phyloP scores from a whole-genome alignment of 2,888 invertebrate species.

The Zelleria hepariella region DNA sequence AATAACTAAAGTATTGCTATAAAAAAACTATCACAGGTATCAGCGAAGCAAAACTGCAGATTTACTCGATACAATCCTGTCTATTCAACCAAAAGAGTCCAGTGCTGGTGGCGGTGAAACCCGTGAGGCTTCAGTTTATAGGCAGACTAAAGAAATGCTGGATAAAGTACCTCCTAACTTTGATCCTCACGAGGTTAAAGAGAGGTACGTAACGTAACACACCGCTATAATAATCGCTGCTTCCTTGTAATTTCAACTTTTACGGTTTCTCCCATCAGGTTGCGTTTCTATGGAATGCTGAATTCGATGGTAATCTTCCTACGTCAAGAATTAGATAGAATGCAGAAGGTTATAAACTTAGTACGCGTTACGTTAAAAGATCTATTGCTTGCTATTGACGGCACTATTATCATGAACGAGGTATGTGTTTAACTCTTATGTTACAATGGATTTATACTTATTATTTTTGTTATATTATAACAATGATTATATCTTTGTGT shows the following conservation, averaged over 20 bases:
- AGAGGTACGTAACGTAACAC: conserved; percentile 72
- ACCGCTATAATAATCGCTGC: no score
- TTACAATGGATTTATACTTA: no score
- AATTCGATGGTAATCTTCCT: conserved; percentile 90
- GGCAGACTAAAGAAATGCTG: conserved; percentile 82
- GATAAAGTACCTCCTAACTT: conserved; percentile 83
- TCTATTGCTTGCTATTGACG: conserved; percentile 87
- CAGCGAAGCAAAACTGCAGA: conserved; percentile 82
- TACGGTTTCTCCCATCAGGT: conserved; percentile 47
- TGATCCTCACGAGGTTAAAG: conserved; percentile 83
- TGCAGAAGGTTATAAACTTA: conserved; percentile 80
- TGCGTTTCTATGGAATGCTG: conserved; percentile 76
- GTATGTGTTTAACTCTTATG: no score
- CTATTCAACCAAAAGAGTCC: conserved; percentile 90
- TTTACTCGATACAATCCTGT: conserved; percentile 84
- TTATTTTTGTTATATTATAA: no score
- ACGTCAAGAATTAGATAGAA: conserved; percentile 90
- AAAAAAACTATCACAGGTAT: conserved; percentile 73
- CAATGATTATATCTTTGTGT: background rate
- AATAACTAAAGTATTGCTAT: no score
- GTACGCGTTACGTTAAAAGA: conserved; percentile 82
- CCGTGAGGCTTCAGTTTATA: conserved; percentile 81
- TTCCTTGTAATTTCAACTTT: background rate
- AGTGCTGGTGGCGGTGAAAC: conserved; percentile 84
- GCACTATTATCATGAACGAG: conserved; percentile 93